A percentile compares a stretch with the other conserved stretches of the same genome.
These are phyloP conservation scores for Stenodera caucasica DNA, from an alignment of 2,888 invertebrate species.

Conservation along the genomic window DNA sequence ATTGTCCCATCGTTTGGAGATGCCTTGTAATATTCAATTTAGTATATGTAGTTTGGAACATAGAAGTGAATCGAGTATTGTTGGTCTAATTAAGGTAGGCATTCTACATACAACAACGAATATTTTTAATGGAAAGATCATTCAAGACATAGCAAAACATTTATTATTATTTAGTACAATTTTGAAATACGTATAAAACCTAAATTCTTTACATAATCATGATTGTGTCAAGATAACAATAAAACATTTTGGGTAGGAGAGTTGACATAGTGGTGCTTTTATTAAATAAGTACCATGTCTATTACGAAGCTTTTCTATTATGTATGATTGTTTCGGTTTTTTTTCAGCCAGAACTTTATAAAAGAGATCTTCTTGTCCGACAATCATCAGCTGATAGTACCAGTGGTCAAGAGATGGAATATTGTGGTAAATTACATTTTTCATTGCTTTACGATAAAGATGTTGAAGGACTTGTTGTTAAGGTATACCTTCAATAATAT, in stretches of 20 bases:
- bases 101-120: slow-evolving; percentile 1
- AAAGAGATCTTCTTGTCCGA: slow-evolving; percentile 72
- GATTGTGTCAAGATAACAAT: no score
- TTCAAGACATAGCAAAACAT: no score
- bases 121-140: not conserved
- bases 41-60: slow-evolving; percentile 74
- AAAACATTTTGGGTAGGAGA: no score
- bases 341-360: slow-evolving; percentile 72
- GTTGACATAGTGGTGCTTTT: no score
- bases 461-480: slow-evolving; percentile 77
- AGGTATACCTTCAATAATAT: slow-evolving; percentile 57
- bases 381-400: slow-evolving; percentile 73
- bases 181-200: no score
- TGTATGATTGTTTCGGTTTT: slow-evolving; percentile 31
- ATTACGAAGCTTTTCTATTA: not conserved
- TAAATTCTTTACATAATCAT: no score
- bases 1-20: slow-evolving; percentile 75
- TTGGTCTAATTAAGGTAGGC: slow-evolving; percentile 72
- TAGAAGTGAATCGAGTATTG: slow-evolving; percentile 70
- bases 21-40: slow-evolving; percentile 74
- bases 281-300: no score
- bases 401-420: slow-evolving; percentile 67
- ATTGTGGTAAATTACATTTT: slow-evolving; percentile 80
- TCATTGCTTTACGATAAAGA: slow-evolving; percentile 80
- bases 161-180: no score